Evolutionary conservation across 2,797 vertebrate species (phyloP).

Genomic region (Tangara arthus): DNA sequence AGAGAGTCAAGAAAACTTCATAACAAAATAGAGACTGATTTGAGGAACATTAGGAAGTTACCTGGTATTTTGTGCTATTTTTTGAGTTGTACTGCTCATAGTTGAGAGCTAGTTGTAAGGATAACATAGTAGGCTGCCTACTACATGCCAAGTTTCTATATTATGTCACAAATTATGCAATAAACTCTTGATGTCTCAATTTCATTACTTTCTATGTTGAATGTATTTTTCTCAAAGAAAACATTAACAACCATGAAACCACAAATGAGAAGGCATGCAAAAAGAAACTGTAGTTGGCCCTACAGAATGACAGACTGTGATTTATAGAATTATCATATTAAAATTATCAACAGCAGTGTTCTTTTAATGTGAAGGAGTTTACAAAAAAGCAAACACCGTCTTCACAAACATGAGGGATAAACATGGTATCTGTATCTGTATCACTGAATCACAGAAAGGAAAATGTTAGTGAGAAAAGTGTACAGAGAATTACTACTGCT

Average conservation of each 20-base stretch:
- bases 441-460: neutral
- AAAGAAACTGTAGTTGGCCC: neutral
- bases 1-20: neutral
- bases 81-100: neutral
- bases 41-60: neutral
- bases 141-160: neutral
- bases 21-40: neutral
- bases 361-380: neutral
- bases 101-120: neutral
- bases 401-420: neutral
- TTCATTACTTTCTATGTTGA: neutral
- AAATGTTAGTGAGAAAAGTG: neutral
- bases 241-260: neutral
- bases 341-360: neutral
- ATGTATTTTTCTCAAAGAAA: neutral
- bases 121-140: neutral
- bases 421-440: fast-evolving
- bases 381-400: neutral
- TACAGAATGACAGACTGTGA: neutral
- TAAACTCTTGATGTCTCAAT: neutral
- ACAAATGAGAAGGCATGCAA: neutral
- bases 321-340: neutral
- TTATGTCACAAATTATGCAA: neutral
- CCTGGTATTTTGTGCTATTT: neutral
- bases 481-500: neutral